Evolutionary conservation across 1,140 invertebrate species (phyloP).

Genomic region (Ditylenchus dipsaci): DNA sequence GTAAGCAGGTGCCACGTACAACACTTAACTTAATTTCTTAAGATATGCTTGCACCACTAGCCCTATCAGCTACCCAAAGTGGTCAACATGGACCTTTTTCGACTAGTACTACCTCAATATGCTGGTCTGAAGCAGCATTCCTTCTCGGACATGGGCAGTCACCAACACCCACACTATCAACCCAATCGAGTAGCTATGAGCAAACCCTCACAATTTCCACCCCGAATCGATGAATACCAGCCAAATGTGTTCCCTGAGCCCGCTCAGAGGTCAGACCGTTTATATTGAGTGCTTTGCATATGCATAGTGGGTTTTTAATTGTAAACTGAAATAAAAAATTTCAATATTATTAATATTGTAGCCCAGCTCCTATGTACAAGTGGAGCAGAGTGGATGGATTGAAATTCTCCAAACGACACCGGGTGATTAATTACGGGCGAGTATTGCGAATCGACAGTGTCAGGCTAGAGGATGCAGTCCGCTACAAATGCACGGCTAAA

Average conservation of each 20-base stretch:
- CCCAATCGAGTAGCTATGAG: neutral
- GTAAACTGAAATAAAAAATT: too few species aligned
- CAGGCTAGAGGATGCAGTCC: constrained; percentile 23
- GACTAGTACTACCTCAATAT: constrained; percentile 33
- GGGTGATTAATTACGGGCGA: constrained; percentile 40
- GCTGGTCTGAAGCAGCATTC: neutral
- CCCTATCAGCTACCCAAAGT: constrained; percentile 26
- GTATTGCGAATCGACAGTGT: constrained; percentile 39
- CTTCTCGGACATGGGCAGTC: neutral
- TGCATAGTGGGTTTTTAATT: constrained; percentile 42
- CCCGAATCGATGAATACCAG: constrained; percentile 42
- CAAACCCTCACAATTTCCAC: constrained; percentile 31
- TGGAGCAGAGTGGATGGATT: constrained; percentile 37
- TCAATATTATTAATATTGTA: constrained; percentile 8
- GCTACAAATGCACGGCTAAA: constrained; percentile 36
- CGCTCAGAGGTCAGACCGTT: constrained; percentile 39
- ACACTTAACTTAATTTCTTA: neutral
- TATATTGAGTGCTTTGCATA: constrained; percentile 45
- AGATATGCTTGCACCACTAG: constrained; percentile 45
- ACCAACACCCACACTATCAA: neutral
- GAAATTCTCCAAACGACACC: constrained; percentile 29
- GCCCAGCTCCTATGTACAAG: constrained; percentile 35
- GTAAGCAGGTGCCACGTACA: too few species aligned
- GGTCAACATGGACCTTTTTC: constrained; percentile 45
- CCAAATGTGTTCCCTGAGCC: constrained; percentile 43